Percentiles rank a stretch among this genome's conserved stretches.
Evolutionary conservation across 2,888 invertebrate species (phyloP).

Genomic region (Rambutsinella grinnellia): DNA sequence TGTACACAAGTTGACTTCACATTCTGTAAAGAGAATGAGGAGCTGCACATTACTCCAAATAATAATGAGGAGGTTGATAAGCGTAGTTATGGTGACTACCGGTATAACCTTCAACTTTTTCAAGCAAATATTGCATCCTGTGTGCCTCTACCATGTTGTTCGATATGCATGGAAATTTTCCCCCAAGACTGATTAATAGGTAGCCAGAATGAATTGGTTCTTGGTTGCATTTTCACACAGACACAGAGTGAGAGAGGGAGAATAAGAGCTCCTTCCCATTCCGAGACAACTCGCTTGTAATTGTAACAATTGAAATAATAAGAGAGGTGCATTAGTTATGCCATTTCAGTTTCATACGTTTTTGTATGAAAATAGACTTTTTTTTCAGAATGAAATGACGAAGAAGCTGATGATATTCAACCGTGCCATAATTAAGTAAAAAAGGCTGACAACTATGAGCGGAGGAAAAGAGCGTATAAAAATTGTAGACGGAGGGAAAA

Average conservation of each 20-base stretch:
- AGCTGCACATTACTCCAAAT: neutral
- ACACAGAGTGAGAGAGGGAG: neutral
- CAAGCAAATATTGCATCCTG: conserved; percentile 49
- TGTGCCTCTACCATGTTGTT: neutral
- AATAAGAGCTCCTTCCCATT: too few species aligned
- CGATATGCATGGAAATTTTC: neutral
- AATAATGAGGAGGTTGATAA: conserved; percentile 14
- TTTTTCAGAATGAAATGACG: neutral
- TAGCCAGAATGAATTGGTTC: neutral
- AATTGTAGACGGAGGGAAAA: conserved; percentile 36
- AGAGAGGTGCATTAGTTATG: neutral
- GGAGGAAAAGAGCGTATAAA: conserved; percentile 52
- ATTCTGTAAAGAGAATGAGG: neutral
- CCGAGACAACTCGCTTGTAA: too few species aligned
- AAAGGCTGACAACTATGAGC: conserved; percentile 52
- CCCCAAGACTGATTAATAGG: neutral
- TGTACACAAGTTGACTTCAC: too few species aligned
- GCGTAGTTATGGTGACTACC: conserved; percentile 53
- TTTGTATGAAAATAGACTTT: neutral
- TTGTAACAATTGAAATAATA: neutral
- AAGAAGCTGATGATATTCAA: neutral
- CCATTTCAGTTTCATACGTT: neutral
- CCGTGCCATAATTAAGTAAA: neutral
- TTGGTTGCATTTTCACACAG: neutral
- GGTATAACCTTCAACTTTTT: conserved; percentile 52